Base-by-base conservation (phyloP, 2,888 invertebrate genomes). In the Cheilosia scutellata region DNA sequence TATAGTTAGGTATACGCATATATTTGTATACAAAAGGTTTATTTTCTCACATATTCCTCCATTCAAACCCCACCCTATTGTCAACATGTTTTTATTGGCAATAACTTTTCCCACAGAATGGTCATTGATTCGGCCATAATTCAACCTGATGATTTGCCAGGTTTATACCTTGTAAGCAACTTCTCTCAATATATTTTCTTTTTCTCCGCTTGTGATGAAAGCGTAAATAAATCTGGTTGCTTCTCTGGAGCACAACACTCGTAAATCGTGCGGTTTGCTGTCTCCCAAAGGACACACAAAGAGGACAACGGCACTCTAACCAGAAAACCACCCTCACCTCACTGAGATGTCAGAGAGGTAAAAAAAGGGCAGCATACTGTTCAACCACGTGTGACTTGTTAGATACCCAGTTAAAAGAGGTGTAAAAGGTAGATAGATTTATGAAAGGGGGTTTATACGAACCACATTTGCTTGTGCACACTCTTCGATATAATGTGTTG, bases 401-500 rank as follows among this genome's bases (percentile, higher is more conserved):
- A 47, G 60, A 66, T 71, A 72, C 51, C 44, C 49, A 72, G 62
- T 66, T 66, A 62, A 78, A 42, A 75, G 70, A 71, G 49, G 60
- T 82, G 66, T 31, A 27, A 77, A 66, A 76, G 53, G 31, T 71
- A 55, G 49, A 68, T 66, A 75, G 42, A 62, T 62, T 72, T 72
- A 63, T 82, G 16, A 72, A 49, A 33, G n/a, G 16, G 37, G 37
- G 1, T 27, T 60, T 86, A 51, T 82, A 94, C 95, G 95, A 92
- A 96, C 96, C 90, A 95, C 94, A 89, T 95, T 95, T 20, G 97
- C 97, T 92, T 97, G 97, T 88, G 96, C 94, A 1, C 97, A 96
- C 91, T 97, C 97, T 87, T 97, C 97, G 87, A 97, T 97, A 90
- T 97, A 97, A 93, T 97, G 97, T 6, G 97, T 97, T 1, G 97